phyloP scores from a whole-genome alignment of 2,888 invertebrate genomes.

The Deroplatys truncata region DNA sequence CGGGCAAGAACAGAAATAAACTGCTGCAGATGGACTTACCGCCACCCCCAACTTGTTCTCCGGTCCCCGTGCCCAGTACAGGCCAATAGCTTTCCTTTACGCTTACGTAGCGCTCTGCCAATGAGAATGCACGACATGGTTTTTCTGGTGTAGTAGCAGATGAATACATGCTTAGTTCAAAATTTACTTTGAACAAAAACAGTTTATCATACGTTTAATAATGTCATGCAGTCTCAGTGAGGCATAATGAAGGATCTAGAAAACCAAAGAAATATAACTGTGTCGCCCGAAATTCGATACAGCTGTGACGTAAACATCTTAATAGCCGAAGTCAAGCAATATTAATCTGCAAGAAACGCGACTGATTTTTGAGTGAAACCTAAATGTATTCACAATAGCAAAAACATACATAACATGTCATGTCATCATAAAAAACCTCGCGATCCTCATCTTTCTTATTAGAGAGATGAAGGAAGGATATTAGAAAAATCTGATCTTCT shows the following conservation, averaged over 20 bases:
- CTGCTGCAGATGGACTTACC: conserved; percentile 50
- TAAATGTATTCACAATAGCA: not conserved
- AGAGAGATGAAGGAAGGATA: not conserved
- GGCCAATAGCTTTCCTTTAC: not conserved
- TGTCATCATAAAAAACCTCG: conserved; percentile 10
- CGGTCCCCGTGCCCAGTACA: conserved; percentile 39
- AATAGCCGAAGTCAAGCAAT: not conserved
- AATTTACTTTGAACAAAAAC: not conserved
- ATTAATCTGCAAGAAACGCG: not conserved
- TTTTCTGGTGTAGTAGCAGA: not conserved
- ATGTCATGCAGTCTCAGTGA: not conserved
- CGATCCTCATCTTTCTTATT: not conserved
- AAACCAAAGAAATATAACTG: not conserved
- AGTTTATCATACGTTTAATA: not conserved
- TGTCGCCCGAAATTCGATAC: not conserved
- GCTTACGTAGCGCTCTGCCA: not conserved
- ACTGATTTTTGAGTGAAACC: not conserved
- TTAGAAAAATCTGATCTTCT: not conserved
- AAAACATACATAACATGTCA: not conserved
- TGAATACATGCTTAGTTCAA: not conserved
- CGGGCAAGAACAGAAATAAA: conserved; percentile 38
- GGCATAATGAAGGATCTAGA: not conserved
- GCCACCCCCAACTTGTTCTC: conserved; percentile 52
- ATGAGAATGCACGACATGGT: not conserved
- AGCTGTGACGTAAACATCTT: not conserved